Base-by-base conservation (phyloP, 2,888 invertebrate genomes). In the Chironomus riparius region DNA sequence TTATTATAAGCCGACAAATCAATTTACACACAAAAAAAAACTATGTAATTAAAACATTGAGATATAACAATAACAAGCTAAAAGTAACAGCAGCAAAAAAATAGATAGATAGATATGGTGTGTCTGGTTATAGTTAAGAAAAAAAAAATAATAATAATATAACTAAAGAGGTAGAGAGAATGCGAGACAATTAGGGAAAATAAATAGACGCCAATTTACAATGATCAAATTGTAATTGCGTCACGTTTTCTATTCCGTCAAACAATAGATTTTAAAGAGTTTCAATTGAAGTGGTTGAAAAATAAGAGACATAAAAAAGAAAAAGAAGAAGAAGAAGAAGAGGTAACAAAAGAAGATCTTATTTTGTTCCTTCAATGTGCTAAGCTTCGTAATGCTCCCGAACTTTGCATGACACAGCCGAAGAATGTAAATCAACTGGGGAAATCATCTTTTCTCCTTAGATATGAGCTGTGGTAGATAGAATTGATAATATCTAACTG, bases 141-240 rank as follows among this genome's bases (percentile, higher is more conserved):
- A 56, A 56, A 56, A 56, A 38, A 2, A 28, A n/a, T n/a, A n/a
- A n/a, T n/a, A n/a, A 38, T 38, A 38, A 38, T 38, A 38, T 38
- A 38, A 38, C 38, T 38, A 38, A 38, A 38, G 38, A 38, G 38
- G 38, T 10, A 38, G 10, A 38, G 38, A 38, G 38, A 56, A 18
- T 56, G 15, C n/a, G 56, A 56, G 65, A 65, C 65, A 65, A 65
- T 65, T 65, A 65, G 22, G 13, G 65, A 13, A 65, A 65, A 65
- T 65, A 65, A 22, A 65, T 18, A 65, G 65, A 65, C 65, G 65
- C 65, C 65, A 65, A 65, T 65, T 65, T 65, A 21, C 6, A 65
- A 65, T 65, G 18, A 65, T 65, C 65, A 65, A 65, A 65, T 65
- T 22, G 10, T 65, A 65, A 24, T 65, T 65, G 65, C 65, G 24